phyloP scores from a whole-genome alignment of 2,113 vertebrate species.

The Ifrita kowaldi region DNA sequence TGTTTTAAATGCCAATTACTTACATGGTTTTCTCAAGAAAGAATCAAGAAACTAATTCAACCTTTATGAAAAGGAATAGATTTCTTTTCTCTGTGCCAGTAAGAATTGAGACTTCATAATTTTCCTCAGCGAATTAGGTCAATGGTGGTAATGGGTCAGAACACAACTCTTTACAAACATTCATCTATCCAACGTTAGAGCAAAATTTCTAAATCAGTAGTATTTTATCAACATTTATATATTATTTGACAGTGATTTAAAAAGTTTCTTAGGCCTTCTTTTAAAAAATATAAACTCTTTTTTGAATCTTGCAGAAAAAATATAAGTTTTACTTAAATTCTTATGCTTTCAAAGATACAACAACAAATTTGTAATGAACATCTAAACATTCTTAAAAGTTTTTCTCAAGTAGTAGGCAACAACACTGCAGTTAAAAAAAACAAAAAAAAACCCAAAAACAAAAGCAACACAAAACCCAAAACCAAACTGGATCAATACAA shows the following conservation, averaged over 20 bases:
- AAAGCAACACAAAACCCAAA: not conserved
- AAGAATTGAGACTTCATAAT: not conserved
- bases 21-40: not conserved
- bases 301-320: not conserved
- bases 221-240: not conserved
- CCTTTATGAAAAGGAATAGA: not conserved
- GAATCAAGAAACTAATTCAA: not conserved
- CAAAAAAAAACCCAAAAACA: not conserved
- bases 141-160: not conserved
- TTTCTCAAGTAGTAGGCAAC: not conserved
- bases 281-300: not conserved
- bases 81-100: not conserved
- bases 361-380: not conserved
- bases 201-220: not conserved
- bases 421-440: not conserved
- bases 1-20: not conserved
- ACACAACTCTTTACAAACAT: not conserved
- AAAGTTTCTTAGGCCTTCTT: not conserved
- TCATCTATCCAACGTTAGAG: accelerated
- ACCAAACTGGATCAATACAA: not conserved
- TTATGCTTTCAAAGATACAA: not conserved
- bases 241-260: not conserved
- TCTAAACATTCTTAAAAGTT: not conserved
- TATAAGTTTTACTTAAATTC: not conserved
- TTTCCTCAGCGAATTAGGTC: not conserved